phyloP scores from a whole-genome alignment of 2,888 invertebrate genomes.

The Cephus nigrinus region DNA sequence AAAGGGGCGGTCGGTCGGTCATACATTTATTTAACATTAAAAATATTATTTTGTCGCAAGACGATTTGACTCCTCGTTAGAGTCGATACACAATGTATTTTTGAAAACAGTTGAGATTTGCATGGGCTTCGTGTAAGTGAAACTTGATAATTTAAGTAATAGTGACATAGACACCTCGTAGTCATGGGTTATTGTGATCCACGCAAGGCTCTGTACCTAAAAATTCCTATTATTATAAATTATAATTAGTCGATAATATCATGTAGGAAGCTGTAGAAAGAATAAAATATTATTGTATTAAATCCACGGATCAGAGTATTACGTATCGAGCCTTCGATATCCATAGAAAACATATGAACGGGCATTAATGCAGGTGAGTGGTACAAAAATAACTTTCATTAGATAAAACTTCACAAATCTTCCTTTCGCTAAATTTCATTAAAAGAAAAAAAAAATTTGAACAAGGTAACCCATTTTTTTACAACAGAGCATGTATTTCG shows the following conservation, averaged over 20 bases:
- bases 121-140: constrained; percentile 27
- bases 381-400: not conserved
- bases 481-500: constrained; percentile 50
- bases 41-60: not conserved
- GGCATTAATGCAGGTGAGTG: not conserved
- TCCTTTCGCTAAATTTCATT: not conserved
- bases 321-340: not conserved
- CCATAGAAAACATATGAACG: not conserved
- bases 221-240: constrained; percentile 51
- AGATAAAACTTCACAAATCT: not conserved
- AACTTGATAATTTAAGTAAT: constrained; percentile 28
- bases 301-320: constrained; percentile 11
- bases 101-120: constrained; percentile 20
- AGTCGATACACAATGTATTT: not conserved
- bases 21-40: not conserved
- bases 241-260: constrained; percentile 44
- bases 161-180: constrained; percentile 19
- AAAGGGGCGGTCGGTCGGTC: not conserved
- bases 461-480: constrained; percentile 17
- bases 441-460: not conserved
- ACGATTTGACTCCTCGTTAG: not conserved
- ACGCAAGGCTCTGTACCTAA: constrained; percentile 46
- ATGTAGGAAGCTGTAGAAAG: constrained; percentile 48
- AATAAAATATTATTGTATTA: constrained; percentile 59
- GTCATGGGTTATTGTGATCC: constrained; percentile 36